phyloP scores from a whole-genome alignment of 2,888 invertebrate species.

The Deilephila porcellus region DNA sequence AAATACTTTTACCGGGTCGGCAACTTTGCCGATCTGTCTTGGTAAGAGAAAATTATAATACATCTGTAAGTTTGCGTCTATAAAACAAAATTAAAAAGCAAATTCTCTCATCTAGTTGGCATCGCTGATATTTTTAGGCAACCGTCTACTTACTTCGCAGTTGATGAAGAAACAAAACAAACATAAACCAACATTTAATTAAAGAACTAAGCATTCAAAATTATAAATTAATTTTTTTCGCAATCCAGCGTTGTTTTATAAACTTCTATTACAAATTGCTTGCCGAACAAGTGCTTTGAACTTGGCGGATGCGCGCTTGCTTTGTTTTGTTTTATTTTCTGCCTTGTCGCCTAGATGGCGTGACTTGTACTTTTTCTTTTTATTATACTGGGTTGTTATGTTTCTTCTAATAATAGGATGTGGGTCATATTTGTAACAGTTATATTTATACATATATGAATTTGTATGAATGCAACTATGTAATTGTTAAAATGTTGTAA shows the following conservation, averaged over 20 bases:
- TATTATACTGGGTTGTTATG: slow-evolving; percentile 36
- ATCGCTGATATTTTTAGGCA: too few species aligned
- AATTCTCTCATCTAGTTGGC: too few species aligned
- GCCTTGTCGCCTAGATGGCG: slow-evolving; percentile 59
- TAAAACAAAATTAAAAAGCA: too few species aligned
- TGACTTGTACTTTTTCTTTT: slow-evolving; percentile 47
- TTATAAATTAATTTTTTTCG: too few species aligned
- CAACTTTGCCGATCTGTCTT: not conserved
- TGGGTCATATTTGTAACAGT: not conserved
- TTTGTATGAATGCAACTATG: not conserved
- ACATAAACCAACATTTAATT: not conserved
- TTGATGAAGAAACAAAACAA: not conserved
- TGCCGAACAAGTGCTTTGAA: slow-evolving; percentile 49
- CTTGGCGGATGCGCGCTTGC: not conserved
- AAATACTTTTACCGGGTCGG: not conserved
- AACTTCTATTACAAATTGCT: slow-evolving; percentile 29
- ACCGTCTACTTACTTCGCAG: too few species aligned
- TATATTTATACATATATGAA: not conserved
- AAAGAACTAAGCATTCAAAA: too few species aligned
- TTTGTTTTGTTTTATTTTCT: slow-evolving; percentile 54
- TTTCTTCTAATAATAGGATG: not conserved
- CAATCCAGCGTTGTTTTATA: not conserved
- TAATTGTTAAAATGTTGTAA: too few species aligned
- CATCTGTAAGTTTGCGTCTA: too few species aligned
- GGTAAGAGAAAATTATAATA: not conserved